phyloP scores from a whole-genome alignment of 2,797 vertebrate genomes.

The Rhynchotus rufescens region DNA sequence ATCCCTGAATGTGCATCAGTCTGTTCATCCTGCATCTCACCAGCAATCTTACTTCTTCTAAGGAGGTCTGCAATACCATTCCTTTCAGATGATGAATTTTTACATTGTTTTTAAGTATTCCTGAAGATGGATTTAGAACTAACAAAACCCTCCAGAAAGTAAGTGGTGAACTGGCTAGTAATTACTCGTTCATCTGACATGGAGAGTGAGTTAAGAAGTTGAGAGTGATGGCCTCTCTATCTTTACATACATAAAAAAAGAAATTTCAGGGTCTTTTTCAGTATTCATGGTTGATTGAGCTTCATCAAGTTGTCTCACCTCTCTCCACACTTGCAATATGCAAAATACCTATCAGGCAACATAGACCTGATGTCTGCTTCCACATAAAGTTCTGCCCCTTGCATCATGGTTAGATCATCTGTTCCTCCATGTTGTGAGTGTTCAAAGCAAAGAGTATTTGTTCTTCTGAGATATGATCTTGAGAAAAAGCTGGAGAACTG shows the following conservation, averaged over 20 bases:
- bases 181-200: background rate
- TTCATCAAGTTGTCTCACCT: background rate
- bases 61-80: background rate
- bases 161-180: background rate
- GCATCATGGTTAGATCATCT: background rate
- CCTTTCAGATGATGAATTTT: background rate
- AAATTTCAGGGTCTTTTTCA: background rate
- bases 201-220: background rate
- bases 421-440: background rate
- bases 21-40: background rate
- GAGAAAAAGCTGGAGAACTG: background rate
- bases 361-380: background rate
- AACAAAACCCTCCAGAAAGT: background rate
- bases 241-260: background rate
- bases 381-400: background rate
- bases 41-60: background rate
- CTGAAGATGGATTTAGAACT: background rate
- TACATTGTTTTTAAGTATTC: constrained; percentile 1
- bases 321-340: background rate
- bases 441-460: background rate
- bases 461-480: background rate
- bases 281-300: background rate
- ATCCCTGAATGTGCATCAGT: background rate
- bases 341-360: background rate
- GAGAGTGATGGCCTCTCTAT: background rate